Conservation (phyloP, 2,113 vertebrate genomes). For the Echinops telfairi region DNA sequence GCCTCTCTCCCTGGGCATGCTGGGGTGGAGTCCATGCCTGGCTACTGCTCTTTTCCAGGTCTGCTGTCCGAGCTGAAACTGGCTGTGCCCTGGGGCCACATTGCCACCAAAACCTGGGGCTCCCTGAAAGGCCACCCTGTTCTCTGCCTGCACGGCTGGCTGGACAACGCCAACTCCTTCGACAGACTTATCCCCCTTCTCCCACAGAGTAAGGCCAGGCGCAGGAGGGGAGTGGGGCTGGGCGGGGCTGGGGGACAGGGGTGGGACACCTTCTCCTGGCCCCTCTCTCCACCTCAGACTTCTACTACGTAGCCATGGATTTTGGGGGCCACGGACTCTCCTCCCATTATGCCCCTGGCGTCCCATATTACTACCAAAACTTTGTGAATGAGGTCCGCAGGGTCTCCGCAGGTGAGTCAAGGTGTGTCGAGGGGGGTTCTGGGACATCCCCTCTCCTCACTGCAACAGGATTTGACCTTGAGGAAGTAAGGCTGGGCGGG, state of each 20-base stretch:
- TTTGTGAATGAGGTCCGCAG: slow-evolving; percentile 91
- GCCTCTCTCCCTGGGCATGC: too few species aligned
- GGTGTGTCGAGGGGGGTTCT: neutral
- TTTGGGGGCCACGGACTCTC: slow-evolving; percentile 93
- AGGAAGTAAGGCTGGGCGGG: rapidly evolving
- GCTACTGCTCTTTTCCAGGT: slow-evolving; percentile 45
- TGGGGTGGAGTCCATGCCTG: rapidly evolving
- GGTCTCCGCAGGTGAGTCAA: slow-evolving; percentile 86
- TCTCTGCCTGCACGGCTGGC: slow-evolving; percentile 90
- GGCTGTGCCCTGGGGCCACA: slow-evolving; percentile 88
- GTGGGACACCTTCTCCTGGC: neutral
- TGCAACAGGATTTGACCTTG: neutral
- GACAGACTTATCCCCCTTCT: slow-evolving; percentile 89
- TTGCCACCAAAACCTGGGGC: slow-evolving; percentile 88
- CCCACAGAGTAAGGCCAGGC: slow-evolving; percentile 80
- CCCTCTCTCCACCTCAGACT: slow-evolving; percentile 83
- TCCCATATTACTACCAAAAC: slow-evolving; percentile 86
- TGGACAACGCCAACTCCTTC: slow-evolving; percentile 90
- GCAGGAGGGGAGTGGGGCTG: too few species aligned
- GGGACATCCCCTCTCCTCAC: neutral
- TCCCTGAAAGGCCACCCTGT: slow-evolving; percentile 86
- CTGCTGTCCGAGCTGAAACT: slow-evolving; percentile 86
- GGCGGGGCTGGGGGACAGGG: neutral
- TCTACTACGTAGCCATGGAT: slow-evolving; percentile 91
- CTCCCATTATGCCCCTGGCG: slow-evolving; percentile 90